Base-by-base conservation (phyloP, 2,888 invertebrate genomes). In the Plagodis dolabraria region DNA sequence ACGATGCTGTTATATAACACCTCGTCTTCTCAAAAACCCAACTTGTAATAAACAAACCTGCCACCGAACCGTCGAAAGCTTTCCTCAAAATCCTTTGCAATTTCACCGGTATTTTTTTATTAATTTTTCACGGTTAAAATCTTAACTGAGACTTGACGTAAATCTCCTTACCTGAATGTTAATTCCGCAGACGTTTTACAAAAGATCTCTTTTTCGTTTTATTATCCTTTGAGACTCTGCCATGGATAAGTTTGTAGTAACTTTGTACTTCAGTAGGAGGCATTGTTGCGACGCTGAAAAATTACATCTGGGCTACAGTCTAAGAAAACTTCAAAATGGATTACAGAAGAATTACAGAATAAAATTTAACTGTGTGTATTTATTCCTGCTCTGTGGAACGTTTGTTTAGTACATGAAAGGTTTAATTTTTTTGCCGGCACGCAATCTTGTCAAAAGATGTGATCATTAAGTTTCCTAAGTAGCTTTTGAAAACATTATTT, bases 151-250 rank as follows among this genome's bases (percentile, higher is more conserved):
- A 56, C 55, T 42, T 53, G 70, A 68, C 69, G 66, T 67, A 70
- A 75, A 72, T 71, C 74, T 65, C 60, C 69, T 71, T 73, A 72
- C 75, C 67, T 67, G 65, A 64, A 57, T 66, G 57, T 66, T 71
- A 71, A 69, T 70, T 62, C 66, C 60, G 43, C 10, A 43, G 62
- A 68, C 64, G 71, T 72, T 75, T 72, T 69, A 76, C 74, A 68
- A 64, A 57, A 60, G 64, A 69, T 66, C 69, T 65, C 53, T 60
- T 63, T 22, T 22, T 67, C 70, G 48, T 67, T 64, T 68, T 70
- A 71, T 72, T 68, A 72, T 69, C 52, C 65, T 62, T 46, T 47
- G 56, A 69, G 67, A 63, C 63, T 63, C 47, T 40, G 50, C 50
- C 40, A 10, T 10, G 10, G 40, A 40, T 40, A 10, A 40, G 8